Conservation (phyloP, 2,888 invertebrate genomes). For the Zaprionus bogoriensis region DNA sequence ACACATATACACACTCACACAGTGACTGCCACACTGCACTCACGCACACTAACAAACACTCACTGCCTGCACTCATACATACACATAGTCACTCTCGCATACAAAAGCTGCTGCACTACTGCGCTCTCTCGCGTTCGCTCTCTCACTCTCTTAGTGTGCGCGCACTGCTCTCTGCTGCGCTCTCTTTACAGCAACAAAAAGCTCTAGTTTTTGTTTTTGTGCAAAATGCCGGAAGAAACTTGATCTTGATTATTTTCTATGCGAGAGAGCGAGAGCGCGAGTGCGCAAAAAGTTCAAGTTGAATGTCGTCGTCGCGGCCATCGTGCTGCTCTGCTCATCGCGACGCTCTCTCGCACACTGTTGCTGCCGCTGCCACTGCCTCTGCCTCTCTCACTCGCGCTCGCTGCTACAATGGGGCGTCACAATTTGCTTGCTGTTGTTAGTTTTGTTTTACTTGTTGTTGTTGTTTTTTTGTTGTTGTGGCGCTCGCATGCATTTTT, state of each 20-base stretch:
- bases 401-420: constrained; percentile 47
- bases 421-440: constrained; percentile 54
- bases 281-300: constrained; percentile 79
- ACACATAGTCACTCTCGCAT: constrained; percentile 22
- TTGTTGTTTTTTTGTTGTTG: constrained; percentile 22
- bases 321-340: neutral
- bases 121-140: neutral
- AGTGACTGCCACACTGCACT: neutral
- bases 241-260: constrained; percentile 78
- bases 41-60: neutral
- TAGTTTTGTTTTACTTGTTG: no score
- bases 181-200: constrained; percentile 46
- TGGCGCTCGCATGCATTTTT: constrained; percentile 40
- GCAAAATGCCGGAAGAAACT: constrained; percentile 79
- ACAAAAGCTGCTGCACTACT: constrained; percentile 40
- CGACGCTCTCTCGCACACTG: constrained; percentile 23
- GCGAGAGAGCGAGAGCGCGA: constrained; percentile 30
- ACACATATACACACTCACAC: constrained; percentile 8
- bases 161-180: constrained; percentile 6
- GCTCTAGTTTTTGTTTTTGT: constrained; percentile 65
- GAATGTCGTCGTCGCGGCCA: constrained; percentile 70
- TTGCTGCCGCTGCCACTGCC: constrained; percentile 19
- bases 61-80: constrained; percentile 1
- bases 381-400: constrained; percentile 7
- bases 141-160: constrained; percentile 36